These are phyloP conservation scores for Rhinichthys klamathensis DNA, from an alignment of 2,113 vertebrate genomes.

Conservation along the genomic window DNA sequence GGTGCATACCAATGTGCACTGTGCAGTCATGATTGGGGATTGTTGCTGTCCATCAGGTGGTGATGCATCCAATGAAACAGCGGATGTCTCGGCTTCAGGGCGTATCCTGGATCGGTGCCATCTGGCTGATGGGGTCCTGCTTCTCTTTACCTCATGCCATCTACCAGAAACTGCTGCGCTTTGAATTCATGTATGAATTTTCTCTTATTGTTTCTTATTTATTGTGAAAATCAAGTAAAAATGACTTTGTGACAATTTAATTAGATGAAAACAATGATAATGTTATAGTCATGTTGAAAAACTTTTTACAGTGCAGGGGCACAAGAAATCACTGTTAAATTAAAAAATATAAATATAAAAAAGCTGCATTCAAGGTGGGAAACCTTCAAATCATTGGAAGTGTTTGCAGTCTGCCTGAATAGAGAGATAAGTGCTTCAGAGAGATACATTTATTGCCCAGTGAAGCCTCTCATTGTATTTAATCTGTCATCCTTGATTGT, in stretches of 20 bases:
- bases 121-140: slow-evolving; percentile 81
- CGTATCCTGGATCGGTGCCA: slow-evolving; percentile 75
- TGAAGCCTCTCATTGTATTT: not conserved
- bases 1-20: not conserved
- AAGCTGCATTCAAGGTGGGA: not conserved
- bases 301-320: not conserved
- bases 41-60: slow-evolving; percentile 67
- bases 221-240: not conserved
- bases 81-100: slow-evolving; percentile 77
- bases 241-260: not conserved
- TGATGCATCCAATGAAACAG: slow-evolving; percentile 79
- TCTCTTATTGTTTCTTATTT: not conserved
- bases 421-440: not conserved
- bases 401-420: not conserved
- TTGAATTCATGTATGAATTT: slow-evolving; percentile 47
- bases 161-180: slow-evolving; percentile 77
- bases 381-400: not conserved
- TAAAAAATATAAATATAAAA: not conserved
- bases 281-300: not conserved
- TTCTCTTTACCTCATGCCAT: slow-evolving; percentile 82
- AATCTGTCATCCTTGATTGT: no score
- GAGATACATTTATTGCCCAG: not conserved
- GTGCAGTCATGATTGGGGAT: not conserved
- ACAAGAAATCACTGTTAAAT: not conserved
- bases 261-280: not conserved